These are phyloP conservation scores for Halocaridina rubra DNA, from an alignment of 2,888 invertebrate genomes.

Conservation along the genomic window DNA sequence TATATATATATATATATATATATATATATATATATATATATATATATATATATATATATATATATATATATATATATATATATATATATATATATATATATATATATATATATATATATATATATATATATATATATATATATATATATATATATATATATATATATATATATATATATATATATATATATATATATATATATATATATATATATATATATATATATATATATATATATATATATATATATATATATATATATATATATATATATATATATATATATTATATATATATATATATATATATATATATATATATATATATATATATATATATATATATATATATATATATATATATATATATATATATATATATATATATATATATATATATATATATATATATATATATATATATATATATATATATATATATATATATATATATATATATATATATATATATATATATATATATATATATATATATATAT, in stretches of 20 bases:
- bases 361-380: background rate
- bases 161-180: no score
- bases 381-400: background rate
- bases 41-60: no score
- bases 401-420: background rate
- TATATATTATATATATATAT: background rate
- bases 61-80: background rate
- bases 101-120: no score
- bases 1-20: background rate
- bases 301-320: background rate
- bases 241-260: background rate
- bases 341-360: background rate
- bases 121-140: background rate
- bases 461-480: background rate
- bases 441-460: background rate
- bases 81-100: conserved; percentile 6
- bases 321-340: background rate
- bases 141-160: background rate
- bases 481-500: background rate
- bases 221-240: background rate
- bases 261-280: background rate
- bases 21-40: no score
- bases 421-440: background rate
- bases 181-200: no score
- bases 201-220: background rate